phyloP scores from a whole-genome alignment of 2,888 invertebrate genomes.

The Drymonia ruficornis region DNA sequence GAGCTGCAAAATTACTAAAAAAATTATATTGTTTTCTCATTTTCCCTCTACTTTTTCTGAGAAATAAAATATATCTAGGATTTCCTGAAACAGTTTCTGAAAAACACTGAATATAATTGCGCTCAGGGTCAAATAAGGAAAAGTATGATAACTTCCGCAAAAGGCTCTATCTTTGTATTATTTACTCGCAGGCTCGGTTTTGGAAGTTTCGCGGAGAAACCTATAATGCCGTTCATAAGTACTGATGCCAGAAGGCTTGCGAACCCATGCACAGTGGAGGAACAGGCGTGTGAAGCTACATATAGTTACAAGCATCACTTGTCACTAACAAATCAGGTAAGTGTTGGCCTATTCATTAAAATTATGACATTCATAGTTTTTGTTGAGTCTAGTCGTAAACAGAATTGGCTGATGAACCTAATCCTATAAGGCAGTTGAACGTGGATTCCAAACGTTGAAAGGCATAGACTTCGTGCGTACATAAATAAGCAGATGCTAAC shows the following conservation, averaged over 20 bases:
- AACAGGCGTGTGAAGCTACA: slow-evolving; percentile 88
- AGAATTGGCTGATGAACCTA: neutral
- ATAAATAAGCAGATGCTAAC: neutral
- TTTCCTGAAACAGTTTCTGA: neutral
- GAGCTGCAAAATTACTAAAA: too few species aligned
- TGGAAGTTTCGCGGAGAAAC: slow-evolving; percentile 92
- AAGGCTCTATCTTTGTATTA: neutral
- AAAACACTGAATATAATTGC: slow-evolving; percentile 1
- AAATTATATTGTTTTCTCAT: too few species aligned
- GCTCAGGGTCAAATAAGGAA: neutral
- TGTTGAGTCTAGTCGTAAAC: neutral
- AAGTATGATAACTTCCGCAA: neutral
- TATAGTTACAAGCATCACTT: slow-evolving; percentile 93
- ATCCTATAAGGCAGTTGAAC: neutral
- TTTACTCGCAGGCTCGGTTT: slow-evolving; percentile 85
- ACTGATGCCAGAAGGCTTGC: slow-evolving; percentile 77
- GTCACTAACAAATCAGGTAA: slow-evolving; percentile 87
- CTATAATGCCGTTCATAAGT: slow-evolving; percentile 88
- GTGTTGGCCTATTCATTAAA: neutral
- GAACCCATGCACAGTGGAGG: slow-evolving; percentile 87
- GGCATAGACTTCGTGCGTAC: neutral
- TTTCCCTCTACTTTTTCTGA: neutral
- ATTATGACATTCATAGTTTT: neutral
- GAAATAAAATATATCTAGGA: neutral
- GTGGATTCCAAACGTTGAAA: neutral